These are phyloP conservation scores for Rhinogobius similis DNA, from an alignment of 2,113 vertebrate genomes.

Conservation along the genomic window DNA sequence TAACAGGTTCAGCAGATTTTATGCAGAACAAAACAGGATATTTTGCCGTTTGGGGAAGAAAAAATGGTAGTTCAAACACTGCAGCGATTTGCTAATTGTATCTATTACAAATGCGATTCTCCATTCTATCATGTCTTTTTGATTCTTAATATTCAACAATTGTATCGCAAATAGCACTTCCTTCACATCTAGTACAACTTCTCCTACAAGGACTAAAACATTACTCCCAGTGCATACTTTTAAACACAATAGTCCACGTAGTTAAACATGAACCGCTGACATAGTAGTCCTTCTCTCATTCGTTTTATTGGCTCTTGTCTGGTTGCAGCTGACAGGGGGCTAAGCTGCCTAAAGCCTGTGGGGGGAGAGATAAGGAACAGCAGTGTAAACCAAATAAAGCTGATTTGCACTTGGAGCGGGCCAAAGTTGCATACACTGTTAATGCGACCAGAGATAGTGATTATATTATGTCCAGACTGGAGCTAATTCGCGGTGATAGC, in stretches of 20 bases:
- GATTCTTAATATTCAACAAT: too few relatives aligned
- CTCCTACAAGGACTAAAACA: background rate
- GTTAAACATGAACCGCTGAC: conserved; percentile 31
- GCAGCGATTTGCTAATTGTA: too few relatives aligned
- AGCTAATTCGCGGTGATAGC: conserved; percentile 1
- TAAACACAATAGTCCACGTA: background rate
- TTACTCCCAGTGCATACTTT: background rate
- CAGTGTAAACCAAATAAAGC: conserved; percentile 63
- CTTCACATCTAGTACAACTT: background rate
- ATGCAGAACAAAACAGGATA: too few relatives aligned
- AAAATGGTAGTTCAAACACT: too few relatives aligned
- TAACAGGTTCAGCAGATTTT: too few relatives aligned
- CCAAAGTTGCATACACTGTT: conserved; percentile 49
- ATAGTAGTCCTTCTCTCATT: conserved; percentile 36
- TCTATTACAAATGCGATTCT: too few relatives aligned
- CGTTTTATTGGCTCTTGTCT: conserved; percentile 37
- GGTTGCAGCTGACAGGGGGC: conserved; percentile 44
- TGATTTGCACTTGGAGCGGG: conserved; percentile 52
- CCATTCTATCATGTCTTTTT: too few relatives aligned
- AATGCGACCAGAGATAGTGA: conserved; percentile 38
- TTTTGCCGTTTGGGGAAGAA: too few relatives aligned
- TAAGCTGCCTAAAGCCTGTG: conserved; percentile 48
- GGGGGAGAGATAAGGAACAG: conserved; percentile 58
- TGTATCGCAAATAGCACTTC: too few relatives aligned
- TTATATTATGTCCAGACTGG: conserved; percentile 32